Base-by-base conservation (phyloP, 1,140 invertebrate species). In the Rhagoletis pomonella region DNA sequence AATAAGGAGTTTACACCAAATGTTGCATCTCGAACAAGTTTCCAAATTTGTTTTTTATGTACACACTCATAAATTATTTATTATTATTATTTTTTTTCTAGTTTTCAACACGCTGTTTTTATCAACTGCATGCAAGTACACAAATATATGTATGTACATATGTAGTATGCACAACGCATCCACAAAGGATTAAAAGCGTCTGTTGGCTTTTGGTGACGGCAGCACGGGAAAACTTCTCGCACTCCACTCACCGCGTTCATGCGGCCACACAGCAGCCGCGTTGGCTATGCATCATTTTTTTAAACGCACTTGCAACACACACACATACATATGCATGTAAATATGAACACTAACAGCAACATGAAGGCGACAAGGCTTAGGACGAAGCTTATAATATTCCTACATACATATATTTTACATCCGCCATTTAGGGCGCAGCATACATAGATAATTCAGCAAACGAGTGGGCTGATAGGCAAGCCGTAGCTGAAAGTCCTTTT, bases 211-310 rank as follows among this genome's bases (percentile, higher is more conserved):
- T 73, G 39, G 67, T 73, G 67, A 42, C 39, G 42, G 12, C 67
- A 47, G 39, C 39, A 42, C 6, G 73, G 47, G 29, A 42, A 19
- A n/a, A 81, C 4, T 55, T 55, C 2, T 17, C 42, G 17, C 29
- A 29, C 29, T 29, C n/a, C 73, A 14, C 47, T 4, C 19, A 19
- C 73, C 47, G 50, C 73, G 47, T 14, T 3, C 47, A 81, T 81
- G 73, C 73, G 47, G 73, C 73, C 73, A 19, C 73, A 29, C 73
- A 81, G n/a, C 47, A 58, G 47, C 73, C 73, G 47, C 73, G 4
- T 10, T 2, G 73, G 19, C 73, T 81, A 81, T 81, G 47, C 47
- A 81, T 81, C 73, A 81, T 55, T 81, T 55, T 14, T 29, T 44
- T 4, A n/a, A 55, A 62, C 85, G 50, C 58, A 86, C 2, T 9